These are phyloP conservation scores for Spheniscus mendiculus DNA, from an alignment of 2,113 vertebrate genomes.

Conservation along the genomic window DNA sequence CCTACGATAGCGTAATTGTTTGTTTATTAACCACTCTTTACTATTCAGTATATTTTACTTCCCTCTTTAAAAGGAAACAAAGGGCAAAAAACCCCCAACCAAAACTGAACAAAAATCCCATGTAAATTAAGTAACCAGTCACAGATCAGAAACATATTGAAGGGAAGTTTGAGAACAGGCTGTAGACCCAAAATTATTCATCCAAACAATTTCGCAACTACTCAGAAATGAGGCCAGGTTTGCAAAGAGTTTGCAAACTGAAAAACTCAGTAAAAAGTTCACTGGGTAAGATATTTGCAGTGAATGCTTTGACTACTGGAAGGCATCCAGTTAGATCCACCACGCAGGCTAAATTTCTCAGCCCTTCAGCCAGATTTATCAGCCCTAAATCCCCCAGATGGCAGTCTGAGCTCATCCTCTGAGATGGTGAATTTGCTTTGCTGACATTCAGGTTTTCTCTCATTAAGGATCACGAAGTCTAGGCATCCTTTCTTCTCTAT, in stretches of 20 bases:
- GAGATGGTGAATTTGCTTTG: not conserved
- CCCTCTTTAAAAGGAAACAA: not conserved
- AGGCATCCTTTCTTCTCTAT: not conserved
- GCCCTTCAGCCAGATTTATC: not conserved
- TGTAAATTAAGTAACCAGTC: not conserved
- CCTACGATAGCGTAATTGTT: not conserved
- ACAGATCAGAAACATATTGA: not conserved
- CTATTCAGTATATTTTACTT: not conserved
- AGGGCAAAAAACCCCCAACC: fast-evolving
- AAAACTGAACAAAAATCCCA: not conserved
- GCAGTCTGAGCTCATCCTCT: constrained; percentile 29
- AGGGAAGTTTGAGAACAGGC: not conserved
- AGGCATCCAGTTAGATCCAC: not conserved
- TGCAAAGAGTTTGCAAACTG: not conserved
- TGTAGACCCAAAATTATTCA: not conserved
- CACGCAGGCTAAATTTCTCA: not conserved
- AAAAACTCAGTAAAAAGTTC: not conserved
- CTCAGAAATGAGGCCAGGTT: not conserved
- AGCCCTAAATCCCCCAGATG: constrained; percentile 7
- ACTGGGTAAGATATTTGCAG: not conserved
- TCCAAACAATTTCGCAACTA: not conserved
- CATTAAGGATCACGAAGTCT: not conserved
- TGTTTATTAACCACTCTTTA: not conserved
- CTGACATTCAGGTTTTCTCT: not conserved
- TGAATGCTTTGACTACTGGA: not conserved